Evolutionary conservation across 2,888 invertebrate genomes (phyloP), one percentile per base, ranked within the genome.

Genomic region (Clepsis dumicolana): DNA sequence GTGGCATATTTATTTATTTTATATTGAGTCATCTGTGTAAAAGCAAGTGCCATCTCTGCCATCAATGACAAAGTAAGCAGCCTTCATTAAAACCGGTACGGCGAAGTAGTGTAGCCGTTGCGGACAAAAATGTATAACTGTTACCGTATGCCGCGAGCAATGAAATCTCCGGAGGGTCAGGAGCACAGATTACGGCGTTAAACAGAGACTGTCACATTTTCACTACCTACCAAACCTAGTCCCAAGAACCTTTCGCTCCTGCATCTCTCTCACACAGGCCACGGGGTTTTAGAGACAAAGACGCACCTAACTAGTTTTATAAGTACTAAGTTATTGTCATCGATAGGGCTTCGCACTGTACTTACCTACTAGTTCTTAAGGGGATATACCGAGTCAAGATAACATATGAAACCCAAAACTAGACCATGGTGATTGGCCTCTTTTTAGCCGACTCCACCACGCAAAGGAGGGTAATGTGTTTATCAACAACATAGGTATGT

Each of bases 81-180:
- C 8, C 21, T 48, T 21, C 48, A 21, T 21, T 18, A 10, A 10
- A 48, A 48, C 48, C 21, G 48, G 48, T 48, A 48, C 56, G 27
- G 56, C 24, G n/a, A 57, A 50, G 50, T 29, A 54, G 38, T 24
- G 16, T 25, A 25, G 27, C 61, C 32, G 25, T 24, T 18, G 41
- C 16, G 57, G 32, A 68, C 63, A 59, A 68, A 64, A 64, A 68
- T 68, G 57, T 59, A 64, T 63, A 63, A 68, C 64, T 29, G 68
- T 64, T 44, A 68, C 64, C 63, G 64, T 64, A 63, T 35, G 59
- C 53, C 59, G 63, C 32, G 25, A n/a, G 68, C 68, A 53, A 68
- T 44, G 68, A 68, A 68, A 68, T 53, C 68, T 64, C 64, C 50
- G 48, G 68, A 64, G 52, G 44, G 35, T 7, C 29, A 29, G 29